These are phyloP conservation scores for Speoplatyrhinus poulsoni DNA, from an alignment of 2,113 vertebrate genomes.

Conservation along the genomic window DNA sequence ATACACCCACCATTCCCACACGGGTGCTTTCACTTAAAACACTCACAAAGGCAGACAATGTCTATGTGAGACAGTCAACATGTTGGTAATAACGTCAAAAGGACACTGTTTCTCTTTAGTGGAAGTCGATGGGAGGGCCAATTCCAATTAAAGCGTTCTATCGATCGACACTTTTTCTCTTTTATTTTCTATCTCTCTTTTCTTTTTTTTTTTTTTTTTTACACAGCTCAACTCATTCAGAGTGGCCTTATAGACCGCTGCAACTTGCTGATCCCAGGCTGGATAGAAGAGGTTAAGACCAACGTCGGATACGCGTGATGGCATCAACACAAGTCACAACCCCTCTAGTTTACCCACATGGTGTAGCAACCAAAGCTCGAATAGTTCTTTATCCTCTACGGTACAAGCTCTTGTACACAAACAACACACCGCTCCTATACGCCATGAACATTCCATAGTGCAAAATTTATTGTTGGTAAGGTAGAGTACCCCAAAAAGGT, in stretches of 20 bases:
- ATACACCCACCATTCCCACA: constrained; percentile 65
- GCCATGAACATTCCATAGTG: constrained; percentile 82
- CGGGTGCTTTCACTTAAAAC: constrained; percentile 71
- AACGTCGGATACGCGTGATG: constrained; percentile 71
- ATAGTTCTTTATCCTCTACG: constrained; percentile 70
- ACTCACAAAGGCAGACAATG: constrained; percentile 67
- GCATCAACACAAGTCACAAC: constrained; percentile 69
- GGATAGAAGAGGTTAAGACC: constrained; percentile 68
- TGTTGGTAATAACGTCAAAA: constrained; percentile 55
- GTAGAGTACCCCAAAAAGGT: constrained; percentile 80
- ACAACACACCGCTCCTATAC: constrained; percentile 74
- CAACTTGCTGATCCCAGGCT: constrained; percentile 56
- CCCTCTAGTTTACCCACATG: constrained; percentile 62
- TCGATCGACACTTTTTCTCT: constrained; percentile 59
- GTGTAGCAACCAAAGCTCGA: constrained; percentile 73
- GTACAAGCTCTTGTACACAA: constrained; percentile 79
- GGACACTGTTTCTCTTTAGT: constrained; percentile 61
- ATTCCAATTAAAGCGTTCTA: constrained; percentile 75
- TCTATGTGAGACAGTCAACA: constrained; percentile 54
- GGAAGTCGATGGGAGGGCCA: constrained; percentile 58
- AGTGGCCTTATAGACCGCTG: constrained; percentile 67
- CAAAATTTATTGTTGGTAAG: constrained; percentile 87
- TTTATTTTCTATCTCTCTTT: no score
- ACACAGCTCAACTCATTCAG: constrained; percentile 44
- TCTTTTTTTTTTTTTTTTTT: constrained; percentile 2